phyloP scores from a whole-genome alignment of 2,113 vertebrate genomes.

The Phoenicopterus ruber region DNA sequence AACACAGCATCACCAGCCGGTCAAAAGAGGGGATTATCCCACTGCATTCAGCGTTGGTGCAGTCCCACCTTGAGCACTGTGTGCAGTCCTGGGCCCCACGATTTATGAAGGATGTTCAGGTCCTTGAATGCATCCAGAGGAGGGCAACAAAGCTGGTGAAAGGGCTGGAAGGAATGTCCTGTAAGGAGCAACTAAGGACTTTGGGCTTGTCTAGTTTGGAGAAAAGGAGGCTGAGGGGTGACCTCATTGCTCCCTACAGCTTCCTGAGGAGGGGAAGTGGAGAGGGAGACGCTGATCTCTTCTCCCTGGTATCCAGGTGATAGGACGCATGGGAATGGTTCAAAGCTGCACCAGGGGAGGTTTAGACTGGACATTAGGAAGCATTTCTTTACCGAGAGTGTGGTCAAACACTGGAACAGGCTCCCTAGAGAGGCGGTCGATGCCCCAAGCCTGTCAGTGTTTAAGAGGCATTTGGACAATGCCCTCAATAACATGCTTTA shows the following conservation, averaged over 20 bases:
- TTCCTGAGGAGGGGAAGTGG: not conserved
- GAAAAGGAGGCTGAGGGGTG: not conserved
- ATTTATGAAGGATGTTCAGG: not conserved
- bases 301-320: not conserved
- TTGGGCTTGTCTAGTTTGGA: not conserved
- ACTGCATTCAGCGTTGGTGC: accelerated
- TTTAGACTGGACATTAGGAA: not conserved
- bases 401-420: not conserved
- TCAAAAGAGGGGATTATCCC: too few relatives aligned
- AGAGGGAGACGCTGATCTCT: not conserved
- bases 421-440: not conserved
- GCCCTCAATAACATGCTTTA: not conserved
- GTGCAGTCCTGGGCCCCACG: not conserved
- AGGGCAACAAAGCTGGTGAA: not conserved
- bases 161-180: not conserved
- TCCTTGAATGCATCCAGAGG: not conserved
- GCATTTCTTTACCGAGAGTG: not conserved
- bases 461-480: not conserved
- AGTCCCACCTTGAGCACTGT: not conserved
- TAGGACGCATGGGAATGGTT: not conserved
- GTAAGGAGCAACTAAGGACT: not conserved
- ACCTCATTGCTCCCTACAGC: not conserved
- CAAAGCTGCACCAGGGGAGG: not conserved
- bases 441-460: not conserved
- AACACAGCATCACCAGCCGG: accelerated